A percentile compares a stretch with the other conserved stretches of the same genome.
These are phyloP conservation scores for Drosophila mauritiana DNA, from an alignment of 1,140 invertebrate genomes.

Conservation along the genomic window DNA sequence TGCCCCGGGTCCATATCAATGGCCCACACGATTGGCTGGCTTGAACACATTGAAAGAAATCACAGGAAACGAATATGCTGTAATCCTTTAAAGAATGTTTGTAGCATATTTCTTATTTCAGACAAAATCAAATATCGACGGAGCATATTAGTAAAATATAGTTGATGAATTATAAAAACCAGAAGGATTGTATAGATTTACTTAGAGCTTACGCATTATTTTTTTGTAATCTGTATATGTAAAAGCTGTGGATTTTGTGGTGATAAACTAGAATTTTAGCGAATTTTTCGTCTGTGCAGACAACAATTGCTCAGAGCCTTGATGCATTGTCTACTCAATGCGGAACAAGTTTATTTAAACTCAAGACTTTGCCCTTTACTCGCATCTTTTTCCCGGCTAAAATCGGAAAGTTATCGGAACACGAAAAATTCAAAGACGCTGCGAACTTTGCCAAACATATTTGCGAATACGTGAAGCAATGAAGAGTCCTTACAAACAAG, in stretches of 20 bases:
- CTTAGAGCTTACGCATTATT: too few species aligned
- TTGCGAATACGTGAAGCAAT: constrained; percentile 47
- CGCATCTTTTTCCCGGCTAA: not conserved
- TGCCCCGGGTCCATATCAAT: constrained; percentile 72
- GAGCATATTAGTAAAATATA: too few species aligned
- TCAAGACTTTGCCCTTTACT: constrained; percentile 63
- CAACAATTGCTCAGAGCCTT: not conserved
- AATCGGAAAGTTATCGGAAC: constrained; percentile 68
- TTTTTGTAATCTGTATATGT: too few species aligned
- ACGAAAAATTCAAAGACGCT: constrained; percentile 56
- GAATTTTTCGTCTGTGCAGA: constrained; percentile 10
- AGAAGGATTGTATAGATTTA: too few species aligned
- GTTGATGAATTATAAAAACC: too few species aligned
- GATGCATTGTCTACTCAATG: constrained; percentile 65
- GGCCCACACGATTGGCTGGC: constrained; percentile 55
- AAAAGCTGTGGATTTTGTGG: too few species aligned
- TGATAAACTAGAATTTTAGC: too few species aligned
- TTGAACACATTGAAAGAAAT: constrained; percentile 7
- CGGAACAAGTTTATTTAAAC: constrained; percentile 81
- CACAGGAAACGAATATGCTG: too few species aligned
- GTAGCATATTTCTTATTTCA: too few species aligned
- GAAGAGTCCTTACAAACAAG: constrained; percentile 26
- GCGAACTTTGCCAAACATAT: constrained; percentile 53
- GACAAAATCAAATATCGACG: too few species aligned
- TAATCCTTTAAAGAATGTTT: too few species aligned